Evolutionary conservation across 2,888 invertebrate species (phyloP).

Genomic region (Sarcophaga variegata): DNA sequence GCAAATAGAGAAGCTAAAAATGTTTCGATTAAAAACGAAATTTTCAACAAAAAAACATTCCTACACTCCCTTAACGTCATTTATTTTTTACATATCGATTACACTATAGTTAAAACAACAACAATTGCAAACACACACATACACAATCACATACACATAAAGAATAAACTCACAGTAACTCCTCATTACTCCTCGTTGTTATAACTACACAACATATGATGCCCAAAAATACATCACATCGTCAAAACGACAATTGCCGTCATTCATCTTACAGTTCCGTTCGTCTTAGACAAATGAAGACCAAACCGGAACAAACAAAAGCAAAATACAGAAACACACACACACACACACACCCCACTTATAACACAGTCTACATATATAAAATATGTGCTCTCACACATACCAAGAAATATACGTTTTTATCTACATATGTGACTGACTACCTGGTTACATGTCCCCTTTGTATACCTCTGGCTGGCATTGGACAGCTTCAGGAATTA

Average conservation of each 20-base stretch:
- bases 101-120: conserved; percentile 32
- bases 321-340: not conserved
- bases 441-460: not conserved
- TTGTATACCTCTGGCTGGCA: not conserved
- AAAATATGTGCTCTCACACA: too few species aligned
- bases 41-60: too few species aligned
- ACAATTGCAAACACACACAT: not conserved
- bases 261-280: conserved; percentile 60
- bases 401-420: too few species aligned
- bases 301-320: not conserved
- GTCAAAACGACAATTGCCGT: conserved; percentile 68
- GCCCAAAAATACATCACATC: conserved; percentile 55
- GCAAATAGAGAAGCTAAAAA: conserved; percentile 44
- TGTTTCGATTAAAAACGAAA: not conserved
- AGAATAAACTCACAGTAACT: too few species aligned
- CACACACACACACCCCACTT: not conserved
- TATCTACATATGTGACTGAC: too few species aligned
- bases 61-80: not conserved
- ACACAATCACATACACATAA: not conserved
- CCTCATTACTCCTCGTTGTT: not conserved
- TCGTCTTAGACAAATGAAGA: not conserved
- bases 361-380: too few species aligned
- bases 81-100: conserved; percentile 57
- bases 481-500: not conserved
- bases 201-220: conserved; percentile 50